Evolutionary conservation across 2,113 vertebrate genomes (phyloP).

Genomic region (Egretta garzetta): DNA sequence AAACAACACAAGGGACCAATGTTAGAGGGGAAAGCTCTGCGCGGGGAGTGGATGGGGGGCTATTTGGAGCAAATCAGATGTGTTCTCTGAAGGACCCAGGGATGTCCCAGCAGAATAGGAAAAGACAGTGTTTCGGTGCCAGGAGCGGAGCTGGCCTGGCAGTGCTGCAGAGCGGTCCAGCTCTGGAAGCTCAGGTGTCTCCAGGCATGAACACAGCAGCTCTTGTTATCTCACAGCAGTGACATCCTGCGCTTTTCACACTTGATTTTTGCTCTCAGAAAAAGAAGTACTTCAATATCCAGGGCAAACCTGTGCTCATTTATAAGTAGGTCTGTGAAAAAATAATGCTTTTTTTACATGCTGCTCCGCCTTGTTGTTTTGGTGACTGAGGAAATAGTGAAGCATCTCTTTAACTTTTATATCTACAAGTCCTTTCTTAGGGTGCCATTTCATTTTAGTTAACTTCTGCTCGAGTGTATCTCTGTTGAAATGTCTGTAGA

Average conservation of each 20-base stretch:
- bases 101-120: background rate
- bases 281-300: background rate
- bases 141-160: background rate
- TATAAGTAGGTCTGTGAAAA: background rate
- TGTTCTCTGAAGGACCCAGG: background rate
- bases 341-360: background rate
- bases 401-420: background rate
- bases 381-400: background rate
- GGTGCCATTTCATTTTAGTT: background rate
- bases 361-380: background rate
- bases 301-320: background rate
- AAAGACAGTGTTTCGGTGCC: fast-evolving
- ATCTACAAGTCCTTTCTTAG: background rate
- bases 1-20: background rate
- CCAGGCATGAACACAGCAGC: background rate
- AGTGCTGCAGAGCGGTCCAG: background rate
- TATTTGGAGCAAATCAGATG: background rate
- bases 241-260: background rate
- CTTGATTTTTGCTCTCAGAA: background rate
- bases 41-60: fast-evolving
- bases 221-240: background rate
- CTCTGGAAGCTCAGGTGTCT: slow-evolving; percentile 33
- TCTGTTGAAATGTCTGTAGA: background rate
- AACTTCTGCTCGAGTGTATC: background rate
- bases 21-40: background rate